Conservation (phyloP, 2,113 vertebrate species). For the Erythrolamprus reginae region DNA sequence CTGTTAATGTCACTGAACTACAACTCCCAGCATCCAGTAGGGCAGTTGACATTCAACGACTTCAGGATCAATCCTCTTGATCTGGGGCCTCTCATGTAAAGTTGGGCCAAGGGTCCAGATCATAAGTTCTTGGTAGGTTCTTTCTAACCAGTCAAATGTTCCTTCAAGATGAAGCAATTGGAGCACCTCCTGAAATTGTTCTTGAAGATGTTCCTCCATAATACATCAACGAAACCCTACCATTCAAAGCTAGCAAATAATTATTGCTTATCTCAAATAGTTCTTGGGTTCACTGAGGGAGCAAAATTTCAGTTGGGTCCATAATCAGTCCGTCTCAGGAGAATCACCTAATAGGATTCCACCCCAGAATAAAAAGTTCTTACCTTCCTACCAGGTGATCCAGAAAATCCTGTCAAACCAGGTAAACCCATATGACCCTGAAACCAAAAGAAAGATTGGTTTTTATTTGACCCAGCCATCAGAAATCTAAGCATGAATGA, state of each 20-base stretch:
- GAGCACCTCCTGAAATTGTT: neutral
- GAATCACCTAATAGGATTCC: neutral
- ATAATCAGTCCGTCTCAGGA: neutral
- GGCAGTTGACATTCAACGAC: neutral
- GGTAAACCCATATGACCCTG: constrained; percentile 84
- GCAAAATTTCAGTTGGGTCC: no score
- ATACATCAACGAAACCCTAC: neutral
- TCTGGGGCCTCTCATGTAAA: neutral
- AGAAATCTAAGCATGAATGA: neutral
- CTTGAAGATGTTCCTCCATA: neutral
- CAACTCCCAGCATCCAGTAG: neutral
- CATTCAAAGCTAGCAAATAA: neutral
- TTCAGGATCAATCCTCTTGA: neutral
- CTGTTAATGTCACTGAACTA: neutral
- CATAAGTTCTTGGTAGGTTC: neutral
- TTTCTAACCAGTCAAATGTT: neutral
- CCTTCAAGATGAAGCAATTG: neutral
- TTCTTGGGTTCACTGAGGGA: neutral
- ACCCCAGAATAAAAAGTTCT: neutral
- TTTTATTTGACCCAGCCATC: neutral
- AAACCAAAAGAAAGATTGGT: constrained; percentile 39
- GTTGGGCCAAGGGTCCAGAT: neutral
- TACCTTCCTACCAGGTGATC: constrained; percentile 88
- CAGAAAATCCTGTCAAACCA: constrained; percentile 79
- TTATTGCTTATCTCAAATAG: neutral